phyloP scores from a whole-genome alignment of 1,140 invertebrate genomes.

The Geopemphigus sp. region DNA sequence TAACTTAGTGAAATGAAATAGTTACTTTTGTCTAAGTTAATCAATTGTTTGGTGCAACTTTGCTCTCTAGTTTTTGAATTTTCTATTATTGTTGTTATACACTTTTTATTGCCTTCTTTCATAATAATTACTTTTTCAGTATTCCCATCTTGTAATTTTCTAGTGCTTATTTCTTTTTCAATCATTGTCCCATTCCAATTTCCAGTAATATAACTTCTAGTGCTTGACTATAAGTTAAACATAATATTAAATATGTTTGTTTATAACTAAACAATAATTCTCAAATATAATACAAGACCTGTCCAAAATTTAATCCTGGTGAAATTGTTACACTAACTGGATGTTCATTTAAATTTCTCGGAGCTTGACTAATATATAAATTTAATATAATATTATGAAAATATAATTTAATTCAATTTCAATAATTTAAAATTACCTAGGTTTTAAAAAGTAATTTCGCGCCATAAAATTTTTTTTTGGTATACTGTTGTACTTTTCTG shows the following conservation, averaged over 20 bases:
- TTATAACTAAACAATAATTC: not conserved
- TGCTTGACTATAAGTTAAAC: not conserved
- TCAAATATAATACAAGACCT: not conserved
- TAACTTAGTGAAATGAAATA: not conserved
- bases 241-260: not conserved
- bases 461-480: slow-evolving; percentile 27
- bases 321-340: not conserved
- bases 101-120: slow-evolving; percentile 13
- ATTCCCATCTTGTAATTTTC: slow-evolving; percentile 11
- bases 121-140: slow-evolving; percentile 18
- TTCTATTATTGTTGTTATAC: slow-evolving; percentile 1
- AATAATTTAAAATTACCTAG: not conserved
- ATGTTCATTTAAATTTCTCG: not conserved
- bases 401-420: not conserved
- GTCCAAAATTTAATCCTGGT: not conserved
- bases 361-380: not conserved
- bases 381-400: not conserved
- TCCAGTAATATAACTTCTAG: not conserved
- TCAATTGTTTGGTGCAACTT: not conserved
- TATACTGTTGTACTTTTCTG: not conserved
- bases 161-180: slow-evolving; percentile 16
- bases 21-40: slow-evolving; percentile 33
- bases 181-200: slow-evolving; percentile 2
- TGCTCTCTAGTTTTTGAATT: not conserved
- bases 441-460: slow-evolving; percentile 2